Base-by-base conservation (phyloP, 1,140 invertebrate genomes). In the Chionoecetes opilio region DNA sequence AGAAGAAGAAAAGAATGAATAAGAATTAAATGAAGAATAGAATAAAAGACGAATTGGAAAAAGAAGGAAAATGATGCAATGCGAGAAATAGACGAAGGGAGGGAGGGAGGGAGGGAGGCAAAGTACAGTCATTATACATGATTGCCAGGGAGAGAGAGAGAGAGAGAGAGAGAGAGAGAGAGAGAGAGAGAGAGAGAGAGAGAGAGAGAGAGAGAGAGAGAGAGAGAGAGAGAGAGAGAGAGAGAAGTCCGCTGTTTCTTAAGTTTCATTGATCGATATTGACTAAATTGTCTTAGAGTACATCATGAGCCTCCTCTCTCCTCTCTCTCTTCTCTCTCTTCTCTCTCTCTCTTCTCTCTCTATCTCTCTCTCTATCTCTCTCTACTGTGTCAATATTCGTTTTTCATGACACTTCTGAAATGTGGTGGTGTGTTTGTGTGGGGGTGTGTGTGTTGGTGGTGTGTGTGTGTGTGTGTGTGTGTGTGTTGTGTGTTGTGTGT, bases 261-360 rank as follows among this genome's bases (percentile, higher is more conserved):
- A 75, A 75, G 63, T 21, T 75, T 75, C 63, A 75, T 75, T 75
- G 63, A 75, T 75, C 63, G 63, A 75, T 75, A 75, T 75, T n/a
- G 63, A 75, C 63, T 17, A 75, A 75, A 75, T 17, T 75, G 63
- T 75, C 63, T 75, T 75, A 11, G 63, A 75, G n/a, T 21, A 75
- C 63, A 75, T n/a, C n/a, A n/a, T n/a, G n/a, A n/a, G n/a, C n/a
- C n/a, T n/a, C 21, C 63, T 75, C 63, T 41, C 38, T 41, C 29
- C 85, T 87, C 31, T 87, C 85, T 32, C 31, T 87, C 85, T 87
- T 87, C 85, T 87, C 85, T 87, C 85, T 87, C 85, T n/a, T 87
- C 85, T 87, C 86, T 87, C 86, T 87, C 86, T 87, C 86, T 87
- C 86, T 87, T 87, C 86, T 87, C 86, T 87, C 86, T 86, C 84